Conservation (phyloP, 2,113 vertebrate species). For the Varanus komodoensis region DNA sequence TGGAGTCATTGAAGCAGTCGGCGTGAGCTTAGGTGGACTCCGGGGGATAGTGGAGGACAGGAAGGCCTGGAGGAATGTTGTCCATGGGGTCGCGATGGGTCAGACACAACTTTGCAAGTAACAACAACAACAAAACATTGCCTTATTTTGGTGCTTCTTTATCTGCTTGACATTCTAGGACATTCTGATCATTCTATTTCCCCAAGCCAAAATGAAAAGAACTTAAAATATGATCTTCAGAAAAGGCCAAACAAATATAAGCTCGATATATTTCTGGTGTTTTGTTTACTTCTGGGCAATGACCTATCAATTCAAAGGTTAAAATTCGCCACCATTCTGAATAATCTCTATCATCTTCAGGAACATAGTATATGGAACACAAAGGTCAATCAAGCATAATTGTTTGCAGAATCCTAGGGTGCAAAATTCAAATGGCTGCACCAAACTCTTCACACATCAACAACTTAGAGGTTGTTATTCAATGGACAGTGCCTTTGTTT, state of each 20-base stretch:
- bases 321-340: not conserved
- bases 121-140: not conserved
- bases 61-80: too few relatives aligned
- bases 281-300: not conserved
- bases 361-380: slow-evolving; percentile 32
- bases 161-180: rapidly evolving
- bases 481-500: not conserved
- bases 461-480: not conserved
- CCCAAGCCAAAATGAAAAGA: slow-evolving; percentile 27
- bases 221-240: not conserved
- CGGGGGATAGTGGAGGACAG: too few relatives aligned
- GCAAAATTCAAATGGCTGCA: not conserved
- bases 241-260: slow-evolving; percentile 14
- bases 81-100: too few relatives aligned
- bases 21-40: too few relatives aligned
- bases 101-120: too few relatives aligned
- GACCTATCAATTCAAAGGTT: not conserved
- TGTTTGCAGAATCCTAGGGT: not conserved
- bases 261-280: not conserved
- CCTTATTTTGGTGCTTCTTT: not conserved
- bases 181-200: not conserved
- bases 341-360: not conserved
- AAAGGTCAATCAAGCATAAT: rapidly evolving
- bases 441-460: not conserved
- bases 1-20: too few relatives aligned